Conservation (phyloP, 2,797 vertebrate species). For the Lophius americanus region DNA sequence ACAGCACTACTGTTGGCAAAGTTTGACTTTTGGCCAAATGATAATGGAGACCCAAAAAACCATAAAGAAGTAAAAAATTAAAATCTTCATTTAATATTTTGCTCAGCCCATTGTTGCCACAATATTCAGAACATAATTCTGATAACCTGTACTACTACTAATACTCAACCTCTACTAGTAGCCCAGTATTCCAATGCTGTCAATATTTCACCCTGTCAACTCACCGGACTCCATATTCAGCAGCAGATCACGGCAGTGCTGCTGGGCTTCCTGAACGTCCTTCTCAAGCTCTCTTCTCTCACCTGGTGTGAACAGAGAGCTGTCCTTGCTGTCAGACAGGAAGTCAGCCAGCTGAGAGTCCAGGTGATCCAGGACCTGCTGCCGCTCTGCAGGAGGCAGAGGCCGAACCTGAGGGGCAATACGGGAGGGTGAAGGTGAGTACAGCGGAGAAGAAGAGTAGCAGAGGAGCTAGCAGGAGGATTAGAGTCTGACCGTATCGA, state of each 20-base stretch:
- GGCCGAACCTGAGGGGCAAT: conserved; percentile 83
- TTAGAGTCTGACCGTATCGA: conserved; percentile 80
- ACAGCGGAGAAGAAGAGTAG: neutral
- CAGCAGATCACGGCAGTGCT: conserved; percentile 88
- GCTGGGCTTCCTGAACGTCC: conserved; percentile 87
- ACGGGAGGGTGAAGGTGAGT: neutral
- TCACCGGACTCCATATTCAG: conserved; percentile 92
- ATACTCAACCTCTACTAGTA: no score
- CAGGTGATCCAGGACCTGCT: conserved; percentile 88
- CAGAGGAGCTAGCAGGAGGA: neutral
- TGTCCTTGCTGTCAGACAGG: conserved; percentile 91
- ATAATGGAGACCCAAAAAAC: no score
- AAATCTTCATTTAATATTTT: no score
- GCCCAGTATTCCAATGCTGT: no score
- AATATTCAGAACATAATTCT: no score
- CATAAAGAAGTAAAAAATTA: no score
- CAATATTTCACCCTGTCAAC: neutral
- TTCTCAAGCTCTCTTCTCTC: conserved; percentile 88
- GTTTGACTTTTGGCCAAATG: no score
- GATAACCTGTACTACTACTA: no score
- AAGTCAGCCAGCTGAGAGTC: conserved; percentile 91
- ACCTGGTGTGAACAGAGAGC: conserved; percentile 85
- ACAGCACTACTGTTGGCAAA: no score
- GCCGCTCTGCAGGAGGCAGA: conserved; percentile 84
- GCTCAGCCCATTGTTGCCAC: no score